Evolutionary conservation across 2,888 invertebrate species (phyloP), one percentile per base, ranked within the genome.

Genomic region (Penaeus monodon): DNA sequence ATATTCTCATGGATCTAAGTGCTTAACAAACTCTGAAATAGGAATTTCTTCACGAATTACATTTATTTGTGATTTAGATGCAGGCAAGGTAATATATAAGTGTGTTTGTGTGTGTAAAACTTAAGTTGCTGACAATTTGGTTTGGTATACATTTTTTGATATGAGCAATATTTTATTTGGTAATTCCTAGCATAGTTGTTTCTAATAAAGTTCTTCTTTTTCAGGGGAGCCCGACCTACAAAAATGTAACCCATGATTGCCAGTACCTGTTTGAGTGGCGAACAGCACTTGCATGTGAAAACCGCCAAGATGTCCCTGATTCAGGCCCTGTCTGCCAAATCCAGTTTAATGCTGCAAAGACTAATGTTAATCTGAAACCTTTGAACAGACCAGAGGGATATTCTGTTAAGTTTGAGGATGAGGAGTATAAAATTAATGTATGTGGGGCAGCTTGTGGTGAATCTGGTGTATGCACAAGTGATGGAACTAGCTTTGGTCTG

Each of bases 251-350:
- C 17, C 84, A 88, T 78, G 89, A 89, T 68, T 89, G 89, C 49
- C 89, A 89, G 74, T 88, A 88, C 78, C 78, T 77, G 77, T 89
- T 89, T 81, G 86, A 88, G 66, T 89, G 89, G 89, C 68, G 38
- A 29, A 89, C 89, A 57, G 49, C 86, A 22, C 68, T 84, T 17
- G 89, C 86, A 22, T 89, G 89, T 73, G 68, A 73, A n/a, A 29
- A 63, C 17, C 44, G 78, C 27, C 63, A 64, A 24, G 66, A 82
- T n/a, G 74, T 44, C 22, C 63, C 78, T 33, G 44, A 77, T 33
- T 66, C 79, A 24, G 86, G 86, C 33, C 86, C 86, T 33, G 79
- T 83, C 24, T 89, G 89, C 44, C 88, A 86, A 64, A 88, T 88
- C 17, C 76, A 68, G 44, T 88, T 64, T 70, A 84, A 88, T 57